Conservation (phyloP, 2,113 vertebrate species). For the Psettodes erumei region DNA sequence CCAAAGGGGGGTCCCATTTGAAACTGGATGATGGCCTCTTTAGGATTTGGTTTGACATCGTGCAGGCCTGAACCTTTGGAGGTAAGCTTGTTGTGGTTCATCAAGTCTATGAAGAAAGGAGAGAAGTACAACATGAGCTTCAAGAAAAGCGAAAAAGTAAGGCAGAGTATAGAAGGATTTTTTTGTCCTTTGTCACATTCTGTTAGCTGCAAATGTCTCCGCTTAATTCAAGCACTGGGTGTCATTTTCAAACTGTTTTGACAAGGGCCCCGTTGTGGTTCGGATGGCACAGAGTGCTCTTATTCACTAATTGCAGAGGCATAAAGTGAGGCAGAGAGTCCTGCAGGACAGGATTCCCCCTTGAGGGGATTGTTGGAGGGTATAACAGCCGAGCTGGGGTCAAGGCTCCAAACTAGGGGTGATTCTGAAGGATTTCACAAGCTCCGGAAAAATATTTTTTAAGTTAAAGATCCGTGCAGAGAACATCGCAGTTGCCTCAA, state of each 20-base stretch:
- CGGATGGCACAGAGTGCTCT: slow-evolving; percentile 43
- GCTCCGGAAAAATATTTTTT: slow-evolving; percentile 41
- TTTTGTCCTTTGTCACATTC: slow-evolving; percentile 13
- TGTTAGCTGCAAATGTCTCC: background rate
- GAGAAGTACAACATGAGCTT: slow-evolving; percentile 12
- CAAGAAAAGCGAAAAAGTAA: background rate
- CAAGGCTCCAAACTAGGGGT: slow-evolving; percentile 10
- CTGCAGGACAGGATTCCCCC: slow-evolving; percentile 37
- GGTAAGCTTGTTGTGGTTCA: slow-evolving; percentile 19
- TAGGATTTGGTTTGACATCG: slow-evolving; percentile 3
- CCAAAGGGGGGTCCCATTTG: slow-evolving; percentile 3
- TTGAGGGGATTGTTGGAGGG: slow-evolving; percentile 35
- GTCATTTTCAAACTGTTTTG: slow-evolving; percentile 43
- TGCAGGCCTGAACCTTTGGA: slow-evolving; percentile 22
- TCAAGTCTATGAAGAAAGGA: slow-evolving; percentile 47
- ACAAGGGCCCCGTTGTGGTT: slow-evolving; percentile 32
- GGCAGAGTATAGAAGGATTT: background rate
- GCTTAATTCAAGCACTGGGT: slow-evolving; percentile 33
- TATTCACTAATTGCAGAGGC: slow-evolving; percentile 50
- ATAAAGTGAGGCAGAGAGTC: slow-evolving; percentile 48
- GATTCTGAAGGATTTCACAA: slow-evolving; percentile 47
- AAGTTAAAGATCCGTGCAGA: slow-evolving; percentile 40
- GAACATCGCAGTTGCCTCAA: slow-evolving; percentile 46
- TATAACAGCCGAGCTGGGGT: slow-evolving; percentile 30
- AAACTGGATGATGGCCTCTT: slow-evolving; percentile 8